phyloP scores from a whole-genome alignment of 2,888 invertebrate genomes.

The Trichacis sp. region DNA sequence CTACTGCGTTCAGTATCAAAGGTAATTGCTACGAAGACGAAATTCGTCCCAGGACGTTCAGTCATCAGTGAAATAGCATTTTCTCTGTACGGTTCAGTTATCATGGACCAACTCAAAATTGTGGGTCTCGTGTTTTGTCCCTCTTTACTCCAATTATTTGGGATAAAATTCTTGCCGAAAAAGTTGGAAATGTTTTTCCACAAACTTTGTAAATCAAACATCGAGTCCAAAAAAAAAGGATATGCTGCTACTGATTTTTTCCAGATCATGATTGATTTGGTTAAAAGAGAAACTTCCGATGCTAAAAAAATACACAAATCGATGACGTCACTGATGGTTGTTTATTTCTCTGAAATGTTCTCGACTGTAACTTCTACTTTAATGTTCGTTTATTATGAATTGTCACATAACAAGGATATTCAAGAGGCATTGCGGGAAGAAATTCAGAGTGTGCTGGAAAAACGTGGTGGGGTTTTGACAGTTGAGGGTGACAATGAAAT shows the following conservation, averaged over 20 bases:
- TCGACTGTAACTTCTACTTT: slow-evolving; percentile 71
- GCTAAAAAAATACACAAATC: slow-evolving; percentile 50
- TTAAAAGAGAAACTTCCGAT: slow-evolving; percentile 64
- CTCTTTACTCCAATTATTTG: slow-evolving; percentile 44
- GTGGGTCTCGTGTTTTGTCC: slow-evolving; percentile 6
- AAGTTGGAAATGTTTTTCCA: slow-evolving; percentile 56
- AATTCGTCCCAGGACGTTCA: slow-evolving; percentile 27
- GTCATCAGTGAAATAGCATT: slow-evolving; percentile 19
- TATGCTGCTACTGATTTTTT: slow-evolving; percentile 67
- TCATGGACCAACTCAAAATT: slow-evolving; percentile 15
- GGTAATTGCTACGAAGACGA: slow-evolving; percentile 51
- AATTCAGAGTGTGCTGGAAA: slow-evolving; percentile 58
- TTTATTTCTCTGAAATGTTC: slow-evolving; percentile 71
- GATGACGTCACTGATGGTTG: slow-evolving; percentile 62
- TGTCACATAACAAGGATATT: slow-evolving; percentile 67
- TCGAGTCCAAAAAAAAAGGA: slow-evolving; percentile 61
- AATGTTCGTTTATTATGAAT: slow-evolving; percentile 67
- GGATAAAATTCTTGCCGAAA: slow-evolving; percentile 57
- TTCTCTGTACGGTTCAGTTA: slow-evolving; percentile 45
- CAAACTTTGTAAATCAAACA: slow-evolving; percentile 60
- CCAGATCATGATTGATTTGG: slow-evolving; percentile 65
- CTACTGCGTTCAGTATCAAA: slow-evolving; percentile 50
- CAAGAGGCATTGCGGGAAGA: slow-evolving; percentile 70
- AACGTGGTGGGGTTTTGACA: slow-evolving; percentile 63
- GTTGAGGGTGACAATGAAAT: slow-evolving; percentile 70